These are phyloP conservation scores for Chaenogobius annularis DNA, from an alignment of 2,113 vertebrate species.

Conservation along the genomic window DNA sequence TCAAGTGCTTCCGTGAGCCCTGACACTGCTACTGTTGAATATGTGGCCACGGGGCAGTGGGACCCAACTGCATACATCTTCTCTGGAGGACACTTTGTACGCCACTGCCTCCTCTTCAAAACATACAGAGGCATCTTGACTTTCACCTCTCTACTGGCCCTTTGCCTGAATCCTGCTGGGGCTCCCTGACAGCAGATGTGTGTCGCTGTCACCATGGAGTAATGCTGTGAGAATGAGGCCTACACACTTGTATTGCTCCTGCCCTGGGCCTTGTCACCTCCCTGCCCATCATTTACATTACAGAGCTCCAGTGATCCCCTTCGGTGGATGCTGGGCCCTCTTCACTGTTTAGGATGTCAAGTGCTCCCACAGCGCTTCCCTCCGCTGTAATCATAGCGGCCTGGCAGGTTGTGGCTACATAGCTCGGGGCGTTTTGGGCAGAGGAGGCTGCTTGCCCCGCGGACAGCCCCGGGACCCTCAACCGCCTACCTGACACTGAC, in stretches of 20 bases:
- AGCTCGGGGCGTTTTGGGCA: constrained; percentile 62
- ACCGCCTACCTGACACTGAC: constrained; percentile 58
- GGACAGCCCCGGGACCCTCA: constrained; percentile 60
- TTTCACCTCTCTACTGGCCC: background rate
- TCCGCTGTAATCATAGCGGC: constrained; percentile 61
- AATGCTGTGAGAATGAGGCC: constrained; percentile 47
- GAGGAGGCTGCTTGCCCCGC: constrained; percentile 58
- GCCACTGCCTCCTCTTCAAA: constrained; percentile 23
- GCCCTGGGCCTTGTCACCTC: constrained; percentile 59
- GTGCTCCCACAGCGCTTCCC: constrained; percentile 49
- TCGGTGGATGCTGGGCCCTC: constrained; percentile 17
- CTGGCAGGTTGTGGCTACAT: constrained; percentile 54
- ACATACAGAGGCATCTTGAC: constrained; percentile 31
- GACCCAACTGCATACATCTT: constrained; percentile 26
- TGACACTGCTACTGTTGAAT: constrained; percentile 16
- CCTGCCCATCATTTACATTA: constrained; percentile 57
- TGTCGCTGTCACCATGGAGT: constrained; percentile 56
- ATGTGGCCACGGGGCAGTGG: constrained; percentile 32
- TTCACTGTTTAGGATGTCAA: constrained; percentile 49
- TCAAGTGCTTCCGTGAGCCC: background rate
- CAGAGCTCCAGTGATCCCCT: constrained; percentile 34
- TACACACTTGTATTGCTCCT: constrained; percentile 60
- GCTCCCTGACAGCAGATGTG: constrained; percentile 44
- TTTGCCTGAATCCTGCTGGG: constrained; percentile 35
- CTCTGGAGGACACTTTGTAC: constrained; percentile 25